These are phyloP conservation scores for Ctenicera cuprea DNA, from an alignment of 2,888 invertebrate genomes.

Conservation along the genomic window DNA sequence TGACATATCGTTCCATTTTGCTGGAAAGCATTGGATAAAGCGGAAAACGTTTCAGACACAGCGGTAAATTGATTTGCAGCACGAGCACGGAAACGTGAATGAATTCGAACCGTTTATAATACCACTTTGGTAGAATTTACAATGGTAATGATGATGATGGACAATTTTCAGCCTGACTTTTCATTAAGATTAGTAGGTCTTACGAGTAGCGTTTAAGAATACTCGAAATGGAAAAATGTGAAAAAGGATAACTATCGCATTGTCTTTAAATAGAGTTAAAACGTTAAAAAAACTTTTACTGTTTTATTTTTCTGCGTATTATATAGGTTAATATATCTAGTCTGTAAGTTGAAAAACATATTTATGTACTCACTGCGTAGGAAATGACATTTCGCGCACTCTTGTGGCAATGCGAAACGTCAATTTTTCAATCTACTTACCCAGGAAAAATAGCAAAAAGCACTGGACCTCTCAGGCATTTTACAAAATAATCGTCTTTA, in stretches of 20 bases:
- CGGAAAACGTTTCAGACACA: slow-evolving; percentile 13
- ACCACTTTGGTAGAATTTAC: slow-evolving; percentile 18
- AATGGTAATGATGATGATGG: slow-evolving; percentile 2
- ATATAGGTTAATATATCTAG: too few relatives aligned
- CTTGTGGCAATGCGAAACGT: too few relatives aligned
- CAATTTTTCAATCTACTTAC: too few relatives aligned
- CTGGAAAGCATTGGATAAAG: slow-evolving; percentile 10
- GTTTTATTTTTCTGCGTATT: too few relatives aligned
- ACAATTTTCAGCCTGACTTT: slow-evolving; percentile 6
- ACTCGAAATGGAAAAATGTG: background rate
- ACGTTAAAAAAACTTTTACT: too few relatives aligned
- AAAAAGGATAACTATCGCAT: background rate
- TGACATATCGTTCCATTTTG: slow-evolving; percentile 11
- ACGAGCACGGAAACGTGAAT: slow-evolving; percentile 30
- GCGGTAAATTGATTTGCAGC: slow-evolving; percentile 25
- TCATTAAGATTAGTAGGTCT: slow-evolving; percentile 18
- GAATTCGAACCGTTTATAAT: slow-evolving; percentile 7
- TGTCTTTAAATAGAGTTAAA: background rate
- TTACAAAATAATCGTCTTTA: too few relatives aligned
- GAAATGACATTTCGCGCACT: too few relatives aligned
- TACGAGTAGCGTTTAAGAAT: background rate
- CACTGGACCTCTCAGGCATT: too few relatives aligned
- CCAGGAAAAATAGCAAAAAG: too few relatives aligned
- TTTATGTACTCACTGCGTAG: too few relatives aligned
- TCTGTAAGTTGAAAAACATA: too few relatives aligned